Conservation (phyloP, 2,888 invertebrate genomes). For the Nysson spinosus region DNA sequence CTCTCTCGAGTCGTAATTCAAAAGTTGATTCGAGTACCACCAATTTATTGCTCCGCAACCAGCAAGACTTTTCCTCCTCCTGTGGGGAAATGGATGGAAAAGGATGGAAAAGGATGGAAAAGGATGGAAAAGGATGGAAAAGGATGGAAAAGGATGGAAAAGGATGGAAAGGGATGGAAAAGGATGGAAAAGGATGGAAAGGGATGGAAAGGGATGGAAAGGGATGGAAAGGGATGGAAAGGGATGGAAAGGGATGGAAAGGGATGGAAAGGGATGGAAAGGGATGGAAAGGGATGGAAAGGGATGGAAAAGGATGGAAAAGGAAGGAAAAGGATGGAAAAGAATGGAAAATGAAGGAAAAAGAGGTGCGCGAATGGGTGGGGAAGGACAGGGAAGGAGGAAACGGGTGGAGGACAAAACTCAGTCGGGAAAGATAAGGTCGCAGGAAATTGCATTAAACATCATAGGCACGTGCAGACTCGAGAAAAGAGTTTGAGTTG, state of each 20-base stretch:
- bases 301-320: neutral
- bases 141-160: neutral
- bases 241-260: constrained; percentile 29
- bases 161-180: constrained; percentile 4
- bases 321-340: constrained; percentile 4
- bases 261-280: constrained; percentile 48
- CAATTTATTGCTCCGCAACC: constrained; percentile 60
- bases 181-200: neutral
- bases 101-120: neutral
- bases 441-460: constrained; percentile 50
- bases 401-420: constrained; percentile 14
- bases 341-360: no score
- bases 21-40: constrained; percentile 64
- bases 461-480: constrained; percentile 31
- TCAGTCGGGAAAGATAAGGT: constrained; percentile 33
- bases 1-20: constrained; percentile 57
- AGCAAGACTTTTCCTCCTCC: constrained; percentile 28
- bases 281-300: neutral
- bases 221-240: constrained; percentile 10
- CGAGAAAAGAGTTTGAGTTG: constrained; percentile 13
- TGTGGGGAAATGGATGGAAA: neutral
- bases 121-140: constrained; percentile 4
- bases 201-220: neutral
- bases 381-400: neutral
- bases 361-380: neutral